A percentile compares a stretch with the other conserved stretches of the same genome.
Evolutionary conservation across 2,888 invertebrate species (phyloP).

Genomic region (Sminthurinus aureus): DNA sequence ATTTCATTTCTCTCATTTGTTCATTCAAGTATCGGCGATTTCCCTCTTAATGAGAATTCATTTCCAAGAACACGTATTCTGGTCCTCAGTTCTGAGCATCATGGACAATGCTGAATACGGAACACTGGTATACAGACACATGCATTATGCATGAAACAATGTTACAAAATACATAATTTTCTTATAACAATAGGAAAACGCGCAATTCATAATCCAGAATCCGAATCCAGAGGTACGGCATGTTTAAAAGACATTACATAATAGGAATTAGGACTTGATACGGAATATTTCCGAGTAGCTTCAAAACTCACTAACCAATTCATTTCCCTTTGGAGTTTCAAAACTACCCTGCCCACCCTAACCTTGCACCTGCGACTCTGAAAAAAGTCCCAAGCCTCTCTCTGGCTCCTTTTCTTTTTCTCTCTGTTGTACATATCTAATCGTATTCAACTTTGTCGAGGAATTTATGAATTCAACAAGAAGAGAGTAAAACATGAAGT

Average conservation of each 20-base stretch:
- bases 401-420: background rate
- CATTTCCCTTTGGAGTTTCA: background rate
- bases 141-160: background rate
- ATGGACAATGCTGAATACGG: background rate
- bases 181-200: too few species aligned
- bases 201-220: too few species aligned
- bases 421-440: background rate
- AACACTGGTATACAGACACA: background rate
- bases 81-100: too few species aligned
- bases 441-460: background rate
- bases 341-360: background rate
- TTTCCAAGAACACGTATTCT: background rate
- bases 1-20: too few species aligned
- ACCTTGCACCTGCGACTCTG: conserved; percentile 28
- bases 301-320: background rate
- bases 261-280: background rate
- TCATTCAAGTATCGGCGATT: background rate
- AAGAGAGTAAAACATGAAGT: background rate
- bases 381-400: background rate
- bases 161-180: too few species aligned
- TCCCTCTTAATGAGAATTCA: background rate
- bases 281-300: background rate
- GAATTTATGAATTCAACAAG: background rate
- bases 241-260: background rate
- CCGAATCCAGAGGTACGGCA: too few species aligned